These are phyloP conservation scores for Achatina immaculata DNA, from an alignment of 1,140 invertebrate genomes.

Conservation along the genomic window DNA sequence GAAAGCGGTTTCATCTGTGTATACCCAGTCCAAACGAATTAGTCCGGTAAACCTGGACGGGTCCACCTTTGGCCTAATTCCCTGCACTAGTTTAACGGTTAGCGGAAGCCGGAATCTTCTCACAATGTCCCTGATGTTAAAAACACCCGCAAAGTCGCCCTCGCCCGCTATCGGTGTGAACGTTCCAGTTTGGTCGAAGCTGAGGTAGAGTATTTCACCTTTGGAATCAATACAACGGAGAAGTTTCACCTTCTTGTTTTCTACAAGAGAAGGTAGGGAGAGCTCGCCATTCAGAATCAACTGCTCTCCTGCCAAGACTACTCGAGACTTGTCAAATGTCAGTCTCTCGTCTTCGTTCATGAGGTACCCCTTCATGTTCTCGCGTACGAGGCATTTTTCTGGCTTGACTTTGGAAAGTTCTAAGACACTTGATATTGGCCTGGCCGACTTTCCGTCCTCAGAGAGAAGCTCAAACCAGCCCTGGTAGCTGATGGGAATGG, in stretches of 20 bases:
- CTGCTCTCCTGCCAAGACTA: conserved; percentile 83
- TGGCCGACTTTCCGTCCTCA: conserved; percentile 89
- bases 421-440: conserved; percentile 88
- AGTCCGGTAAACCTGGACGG: conserved; percentile 74
- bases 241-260: conserved; percentile 76
- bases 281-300: conserved; percentile 82
- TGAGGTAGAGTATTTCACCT: conserved; percentile 85
- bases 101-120: conserved; percentile 87
- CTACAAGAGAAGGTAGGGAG: conserved; percentile 68
- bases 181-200: conserved; percentile 87
- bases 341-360: conserved; percentile 73
- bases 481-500: conserved; percentile 89
- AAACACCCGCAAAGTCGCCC: conserved; percentile 92
- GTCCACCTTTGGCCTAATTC: conserved; percentile 80
- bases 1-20: conserved; percentile 80
- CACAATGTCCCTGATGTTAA: conserved; percentile 83
- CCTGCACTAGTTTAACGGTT: conserved; percentile 90
- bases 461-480: conserved; percentile 95
- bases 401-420: conserved; percentile 84
- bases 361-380: conserved; percentile 84
- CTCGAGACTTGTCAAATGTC: conserved; percentile 76
- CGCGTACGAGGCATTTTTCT: conserved; percentile 86
- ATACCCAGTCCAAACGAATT: conserved; percentile 86
- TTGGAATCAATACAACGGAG: conserved; percentile 87
- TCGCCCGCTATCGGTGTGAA: conserved; percentile 91